Evolutionary conservation across 2,888 invertebrate genomes (phyloP).

Genomic region (Embidobia sp.): DNA sequence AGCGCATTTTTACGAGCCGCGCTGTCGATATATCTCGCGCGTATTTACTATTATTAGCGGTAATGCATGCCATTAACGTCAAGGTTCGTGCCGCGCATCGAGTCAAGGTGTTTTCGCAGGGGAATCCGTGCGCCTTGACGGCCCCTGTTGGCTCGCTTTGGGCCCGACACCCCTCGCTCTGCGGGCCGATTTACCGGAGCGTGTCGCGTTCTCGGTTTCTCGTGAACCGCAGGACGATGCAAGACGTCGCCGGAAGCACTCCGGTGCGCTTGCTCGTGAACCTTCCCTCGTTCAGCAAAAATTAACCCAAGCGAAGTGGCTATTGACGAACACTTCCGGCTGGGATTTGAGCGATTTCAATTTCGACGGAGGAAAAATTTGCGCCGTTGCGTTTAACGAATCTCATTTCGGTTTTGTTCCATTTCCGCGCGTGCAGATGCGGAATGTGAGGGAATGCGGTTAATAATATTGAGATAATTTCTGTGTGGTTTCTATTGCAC

Average conservation of each 20-base stretch:
- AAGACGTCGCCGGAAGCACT: slow-evolving; percentile 46
- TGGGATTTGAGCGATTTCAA: neutral
- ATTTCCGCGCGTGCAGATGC: no score
- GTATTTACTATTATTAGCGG: slow-evolving; percentile 74
- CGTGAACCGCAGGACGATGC: slow-evolving; percentile 37
- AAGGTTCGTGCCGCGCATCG: slow-evolving; percentile 73
- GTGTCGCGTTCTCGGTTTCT: slow-evolving; percentile 68
- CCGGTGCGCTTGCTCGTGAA: slow-evolving; percentile 22
- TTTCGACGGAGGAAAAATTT: no score
- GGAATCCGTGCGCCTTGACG: slow-evolving; percentile 28
- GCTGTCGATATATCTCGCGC: slow-evolving; percentile 64
- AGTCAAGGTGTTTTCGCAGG: slow-evolving; percentile 39
- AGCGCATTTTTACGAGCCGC: slow-evolving; percentile 65
- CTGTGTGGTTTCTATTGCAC: no score
- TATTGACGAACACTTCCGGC: slow-evolving; percentile 22
- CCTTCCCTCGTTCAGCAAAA: slow-evolving; percentile 21
- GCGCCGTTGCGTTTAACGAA: no score
- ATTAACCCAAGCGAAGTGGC: slow-evolving; percentile 14
- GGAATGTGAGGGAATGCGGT: no score
- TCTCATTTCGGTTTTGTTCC: no score
- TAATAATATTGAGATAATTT: no score
- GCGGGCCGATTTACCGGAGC: slow-evolving; percentile 66
- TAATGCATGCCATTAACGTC: slow-evolving; percentile 78
- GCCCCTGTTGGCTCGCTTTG: slow-evolving; percentile 30
- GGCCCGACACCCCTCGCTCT: slow-evolving; percentile 33